phyloP scores from a whole-genome alignment of 2,797 vertebrate genomes.

The Ispidina picta region DNA sequence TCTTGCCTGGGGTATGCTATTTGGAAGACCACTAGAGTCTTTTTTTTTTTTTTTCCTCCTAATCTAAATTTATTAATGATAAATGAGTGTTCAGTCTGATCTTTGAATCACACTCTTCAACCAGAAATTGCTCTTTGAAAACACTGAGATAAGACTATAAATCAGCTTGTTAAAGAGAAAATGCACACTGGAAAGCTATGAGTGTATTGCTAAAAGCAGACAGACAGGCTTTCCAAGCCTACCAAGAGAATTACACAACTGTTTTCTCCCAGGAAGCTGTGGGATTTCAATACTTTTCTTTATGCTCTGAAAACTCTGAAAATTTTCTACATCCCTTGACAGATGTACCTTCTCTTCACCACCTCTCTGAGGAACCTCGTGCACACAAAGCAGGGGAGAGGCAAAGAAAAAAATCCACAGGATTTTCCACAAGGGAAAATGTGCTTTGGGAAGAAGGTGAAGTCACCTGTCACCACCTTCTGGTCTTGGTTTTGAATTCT shows the following conservation, averaged over 20 bases:
- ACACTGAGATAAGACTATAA: slow-evolving; percentile 6
- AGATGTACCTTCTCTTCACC: background rate
- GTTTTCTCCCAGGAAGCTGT: background rate
- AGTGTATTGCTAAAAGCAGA: slow-evolving; percentile 16
- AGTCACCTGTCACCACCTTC: background rate
- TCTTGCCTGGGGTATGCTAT: background rate
- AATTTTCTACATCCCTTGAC: background rate
- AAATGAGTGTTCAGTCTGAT: background rate
- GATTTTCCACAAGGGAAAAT: background rate
- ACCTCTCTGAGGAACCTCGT: slow-evolving; percentile 2
- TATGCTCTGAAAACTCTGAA: slow-evolving; percentile 57
- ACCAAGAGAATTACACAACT: slow-evolving; percentile 28
- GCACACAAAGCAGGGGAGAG: background rate
- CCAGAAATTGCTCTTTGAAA: slow-evolving; percentile 1
- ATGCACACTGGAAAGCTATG: background rate
- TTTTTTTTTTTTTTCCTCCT: background rate
- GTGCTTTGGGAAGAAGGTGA: background rate
- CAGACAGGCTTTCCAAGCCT: background rate
- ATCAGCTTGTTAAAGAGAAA: slow-evolving; percentile 8
- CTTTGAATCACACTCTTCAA: background rate
- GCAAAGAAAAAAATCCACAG: slow-evolving; percentile 20
- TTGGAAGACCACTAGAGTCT: background rate
- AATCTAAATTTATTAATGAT: slow-evolving; percentile 22
- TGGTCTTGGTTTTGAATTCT: background rate
- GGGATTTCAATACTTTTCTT: slow-evolving; percentile 15